A percentile compares a stretch with the other conserved stretches of the same genome.
These are phyloP conservation scores for Pteronotus mesoamericanus DNA, from an alignment of 2,797 vertebrate genomes.

Conservation along the genomic window DNA sequence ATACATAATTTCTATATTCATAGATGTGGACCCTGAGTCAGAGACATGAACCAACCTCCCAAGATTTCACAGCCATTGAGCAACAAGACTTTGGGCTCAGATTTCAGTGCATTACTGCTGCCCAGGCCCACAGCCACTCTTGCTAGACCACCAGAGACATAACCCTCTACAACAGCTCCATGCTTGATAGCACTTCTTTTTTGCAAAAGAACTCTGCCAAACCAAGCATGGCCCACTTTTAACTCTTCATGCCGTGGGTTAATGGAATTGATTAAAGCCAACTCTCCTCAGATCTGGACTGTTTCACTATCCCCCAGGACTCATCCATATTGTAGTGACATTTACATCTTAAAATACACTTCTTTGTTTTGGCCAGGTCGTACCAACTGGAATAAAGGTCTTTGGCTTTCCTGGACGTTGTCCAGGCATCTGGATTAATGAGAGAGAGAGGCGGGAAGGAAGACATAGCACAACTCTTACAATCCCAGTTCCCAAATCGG, in stretches of 20 bases:
- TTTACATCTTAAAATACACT: constrained; percentile 48
- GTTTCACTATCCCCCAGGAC: constrained; percentile 5
- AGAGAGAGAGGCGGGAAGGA: constrained; percentile 46
- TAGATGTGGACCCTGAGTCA: not conserved
- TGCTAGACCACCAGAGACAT: not conserved
- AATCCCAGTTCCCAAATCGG: constrained; percentile 66
- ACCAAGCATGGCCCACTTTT: not conserved
- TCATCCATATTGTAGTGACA: constrained; percentile 45
- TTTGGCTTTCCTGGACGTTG: constrained; percentile 73
- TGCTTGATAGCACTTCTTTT: not conserved
- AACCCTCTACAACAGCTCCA: not conserved
- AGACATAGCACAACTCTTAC: constrained; percentile 55
- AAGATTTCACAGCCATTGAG: not conserved
- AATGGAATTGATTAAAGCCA: not conserved
- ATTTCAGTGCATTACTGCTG: not conserved
- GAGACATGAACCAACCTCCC: not conserved
- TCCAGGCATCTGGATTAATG: constrained; percentile 70
- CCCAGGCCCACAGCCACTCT: not conserved
- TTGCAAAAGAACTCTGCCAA: not conserved
- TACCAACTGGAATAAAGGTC: constrained; percentile 65
- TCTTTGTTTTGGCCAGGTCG: constrained; percentile 66
- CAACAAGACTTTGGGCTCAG: not conserved
- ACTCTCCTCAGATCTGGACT: constrained; percentile 33
- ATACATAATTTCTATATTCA: not conserved
- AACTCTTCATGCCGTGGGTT: not conserved